A percentile compares a stretch with the other conserved stretches of the same genome.
Conservation (phyloP, 2,113 vertebrate genomes). For the Poeciliopsis retropinna region DNA sequence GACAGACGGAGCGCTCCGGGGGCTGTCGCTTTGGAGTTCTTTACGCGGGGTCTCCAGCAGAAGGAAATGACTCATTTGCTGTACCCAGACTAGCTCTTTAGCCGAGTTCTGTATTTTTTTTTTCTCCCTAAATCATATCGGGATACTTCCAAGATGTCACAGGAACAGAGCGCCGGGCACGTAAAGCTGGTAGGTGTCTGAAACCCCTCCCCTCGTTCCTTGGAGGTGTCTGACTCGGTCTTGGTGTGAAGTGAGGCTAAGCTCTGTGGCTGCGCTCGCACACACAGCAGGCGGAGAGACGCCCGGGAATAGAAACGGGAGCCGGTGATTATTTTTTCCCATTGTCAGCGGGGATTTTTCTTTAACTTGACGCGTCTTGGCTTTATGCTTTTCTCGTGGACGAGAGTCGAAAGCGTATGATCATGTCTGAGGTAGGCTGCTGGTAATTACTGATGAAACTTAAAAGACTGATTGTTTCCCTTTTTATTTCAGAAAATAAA, state of each 20-base stretch:
- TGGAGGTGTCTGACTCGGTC: constrained; percentile 44
- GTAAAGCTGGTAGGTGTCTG: constrained; percentile 82
- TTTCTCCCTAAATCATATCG: constrained; percentile 45
- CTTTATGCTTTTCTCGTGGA: constrained; percentile 31
- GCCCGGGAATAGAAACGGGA: constrained; percentile 29
- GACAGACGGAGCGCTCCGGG: constrained; percentile 36
- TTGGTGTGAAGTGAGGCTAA: constrained; percentile 20
- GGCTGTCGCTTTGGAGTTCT: constrained; percentile 20
- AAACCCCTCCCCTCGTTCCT: constrained; percentile 42
- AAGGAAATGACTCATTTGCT: constrained; percentile 8
- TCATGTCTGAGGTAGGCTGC: constrained; percentile 45
- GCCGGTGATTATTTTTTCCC: constrained; percentile 14
- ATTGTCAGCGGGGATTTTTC: constrained; percentile 31
- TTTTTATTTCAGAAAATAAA: neutral
- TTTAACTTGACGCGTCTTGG: constrained; percentile 4
- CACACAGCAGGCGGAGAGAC: constrained; percentile 16
- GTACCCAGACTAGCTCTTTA: neutral
- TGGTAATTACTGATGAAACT: constrained; percentile 31
- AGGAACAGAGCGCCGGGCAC: constrained; percentile 71
- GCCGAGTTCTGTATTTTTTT: constrained; percentile 13
- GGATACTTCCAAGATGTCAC: constrained; percentile 80
- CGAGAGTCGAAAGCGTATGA: constrained; percentile 7
- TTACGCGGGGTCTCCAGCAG: constrained; percentile 14
- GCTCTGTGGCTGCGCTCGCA: constrained; percentile 31
- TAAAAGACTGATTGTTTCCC: neutral